These are phyloP conservation scores for Planococcus citri DNA, from an alignment of 1,140 invertebrate genomes.

Conservation along the genomic window DNA sequence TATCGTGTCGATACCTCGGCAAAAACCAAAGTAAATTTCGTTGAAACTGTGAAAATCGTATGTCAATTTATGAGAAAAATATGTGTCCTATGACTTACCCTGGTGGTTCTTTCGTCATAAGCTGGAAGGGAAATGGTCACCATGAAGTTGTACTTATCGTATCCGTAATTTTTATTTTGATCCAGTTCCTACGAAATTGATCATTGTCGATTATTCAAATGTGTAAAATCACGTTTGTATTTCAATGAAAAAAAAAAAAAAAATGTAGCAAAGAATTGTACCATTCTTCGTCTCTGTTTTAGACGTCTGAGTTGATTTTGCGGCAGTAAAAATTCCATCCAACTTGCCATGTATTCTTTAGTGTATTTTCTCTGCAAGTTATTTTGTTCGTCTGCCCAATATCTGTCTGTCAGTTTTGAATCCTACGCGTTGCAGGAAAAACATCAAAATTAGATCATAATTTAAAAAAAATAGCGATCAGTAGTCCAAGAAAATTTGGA, in stretches of 20 bases:
- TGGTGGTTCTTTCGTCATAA: constrained; percentile 21
- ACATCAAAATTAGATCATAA: background rate
- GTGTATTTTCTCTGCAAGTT: constrained; percentile 59
- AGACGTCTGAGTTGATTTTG: constrained; percentile 40
- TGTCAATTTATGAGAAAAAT: too few species aligned
- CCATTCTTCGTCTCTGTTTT: constrained; percentile 12
- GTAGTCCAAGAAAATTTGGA: background rate
- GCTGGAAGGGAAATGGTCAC: constrained; percentile 21
- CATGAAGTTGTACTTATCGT: constrained; percentile 21
- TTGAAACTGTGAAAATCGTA: too few species aligned
- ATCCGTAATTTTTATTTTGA: constrained; percentile 23
- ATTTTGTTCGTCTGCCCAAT: constrained; percentile 71
- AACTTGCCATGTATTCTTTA: constrained; percentile 43
- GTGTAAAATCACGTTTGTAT: background rate
- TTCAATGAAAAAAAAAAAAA: background rate
- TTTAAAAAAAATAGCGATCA: background rate
- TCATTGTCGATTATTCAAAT: too few species aligned
- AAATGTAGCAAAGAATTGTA: background rate
- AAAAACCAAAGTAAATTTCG: too few species aligned
- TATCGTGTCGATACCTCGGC: too few species aligned
- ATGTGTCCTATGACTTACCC: too few species aligned
- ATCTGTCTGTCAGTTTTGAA: constrained; percentile 75
- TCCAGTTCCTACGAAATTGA: constrained; percentile 20
- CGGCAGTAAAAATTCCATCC: constrained; percentile 39
- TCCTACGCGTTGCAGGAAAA: constrained; percentile 46